Evolutionary conservation across 2,888 invertebrate genomes (phyloP), one percentile per base, ranked within the genome.

Genomic region (Yponomeuta cagnagella): DNA sequence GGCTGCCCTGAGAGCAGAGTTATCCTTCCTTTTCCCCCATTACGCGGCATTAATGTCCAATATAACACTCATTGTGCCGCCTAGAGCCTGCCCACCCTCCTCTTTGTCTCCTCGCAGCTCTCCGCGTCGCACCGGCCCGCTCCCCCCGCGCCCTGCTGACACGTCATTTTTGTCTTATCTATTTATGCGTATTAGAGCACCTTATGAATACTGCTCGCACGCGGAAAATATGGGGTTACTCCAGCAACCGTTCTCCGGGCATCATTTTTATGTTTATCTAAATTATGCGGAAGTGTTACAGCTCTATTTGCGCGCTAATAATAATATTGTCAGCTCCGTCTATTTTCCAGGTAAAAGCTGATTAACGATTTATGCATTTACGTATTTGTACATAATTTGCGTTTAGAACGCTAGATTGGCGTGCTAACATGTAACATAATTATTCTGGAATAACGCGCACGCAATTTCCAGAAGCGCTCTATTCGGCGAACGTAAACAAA

Each of bases 41-140:
- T 79, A 78, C 76, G 75, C 73, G 75, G 76, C 75, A 76, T 78
- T 83, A 84, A 83, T 83, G 81, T 79, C 77, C 83, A 81, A 83
- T 80, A 79, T 84, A 84, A 82, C 82, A 84, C 82, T 84, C 80
- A 82, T 82, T 81, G 79, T 76, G 77, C 77, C 78, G 77, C 65
- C 58, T 58, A 69, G 68, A 64, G 33, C 48, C 52, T 15, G 52
- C 52, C 52, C 52, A 15, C 71, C 73, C 70, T 71, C 71, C 71
- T 75, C 74, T 75, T 77, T 77, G 74, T 64, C 65, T 31, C 30
- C 31, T 65, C 65, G 33, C n/a, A n/a, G 63, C n/a, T 3, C 33
- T 65, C 33, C 12, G 10, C 30, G 30, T 65, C 33, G 30, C 65
- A 33, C 65, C 30, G 72, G 1, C 74, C 74, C 72, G 78, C 77